Base-by-base conservation (phyloP, 1,140 invertebrate species). In the Euura lappo region DNA sequence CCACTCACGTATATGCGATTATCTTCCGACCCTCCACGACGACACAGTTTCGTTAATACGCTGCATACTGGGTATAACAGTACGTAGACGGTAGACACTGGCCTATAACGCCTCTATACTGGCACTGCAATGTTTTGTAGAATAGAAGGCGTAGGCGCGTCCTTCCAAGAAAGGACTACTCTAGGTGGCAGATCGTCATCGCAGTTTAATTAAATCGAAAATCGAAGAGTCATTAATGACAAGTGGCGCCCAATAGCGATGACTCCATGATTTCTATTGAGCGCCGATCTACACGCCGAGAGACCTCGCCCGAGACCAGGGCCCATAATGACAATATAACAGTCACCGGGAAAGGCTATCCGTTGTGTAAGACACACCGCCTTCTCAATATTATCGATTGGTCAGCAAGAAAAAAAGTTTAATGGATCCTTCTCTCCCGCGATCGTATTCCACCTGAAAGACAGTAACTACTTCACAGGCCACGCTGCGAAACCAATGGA, bases 191-290 rank as follows among this genome's bases (percentile, higher is more conserved):
- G 80, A 85, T 84, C 78, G 83, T 85, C 83, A 84, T 85, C 80
- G 81, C 72, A 71, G 72, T 85, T 81, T 84, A 85, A 85, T 85
- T 86, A 86, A 86, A 86, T 83, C 80, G 83, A 84, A 82, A 78
- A 85, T 76, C 79, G 77, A 80, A 80, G 75, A 85, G 83, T 86
- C 83, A 85, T 86, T 86, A 86, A 86, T 85, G 84, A 85, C 85
- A 86, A 86, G 84, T 86, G 85, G 85, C 84, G 84, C 85, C 83
- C 84, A 84, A 84, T 86, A 81, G 83, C 76, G 80, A 86, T 86
- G 85, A 86, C 83, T 86, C 72, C 75, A 78, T 85, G 78, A 79
- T 84, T 86, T 86, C 83, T 82, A 86, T 86, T 84, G 78, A 85
- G 77, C 79, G 69, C 45, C 80, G 51, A 60, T 60, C 10, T 60